Evolutionary conservation across 2,888 invertebrate species (phyloP), one percentile per base, ranked within the genome.

Genomic region (Electrophaes corylata): DNA sequence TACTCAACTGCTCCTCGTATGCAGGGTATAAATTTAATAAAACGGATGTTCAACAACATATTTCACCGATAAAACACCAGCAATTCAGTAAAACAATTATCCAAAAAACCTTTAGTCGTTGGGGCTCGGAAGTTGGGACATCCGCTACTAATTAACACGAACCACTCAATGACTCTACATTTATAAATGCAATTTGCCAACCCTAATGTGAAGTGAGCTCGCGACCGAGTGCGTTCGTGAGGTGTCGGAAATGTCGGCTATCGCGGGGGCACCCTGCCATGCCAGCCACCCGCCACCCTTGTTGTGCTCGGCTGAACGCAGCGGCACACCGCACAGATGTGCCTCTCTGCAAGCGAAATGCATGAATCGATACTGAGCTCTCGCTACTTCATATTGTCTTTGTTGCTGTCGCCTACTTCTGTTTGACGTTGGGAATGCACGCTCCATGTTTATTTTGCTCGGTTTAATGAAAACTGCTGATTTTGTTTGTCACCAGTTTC

Each of bases 211-310:
- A 82, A 87, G 85, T 83, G 83, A 80, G 81, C 79, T 84, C 77
- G 78, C 78, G 76, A 78, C 80, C 76, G 83, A 84, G 83, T 84
- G 84, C 82, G 84, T 83, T 84, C 79, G 84, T 83, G 86, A 90
- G 89, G 90, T 91, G 91, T 91, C 83, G 84, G 82, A 84, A 87
- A 84, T 85, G 89, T 85, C 85, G 84, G 85, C 81, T 86, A 86
- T 84, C 86, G 86, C 79, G 70, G 71, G 68, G 66, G 52, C 49
- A 19, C 37, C 45, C 48, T 40, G 50, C 37, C 44, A 26, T 31
- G 46, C 41, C 48, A 35, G 54, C 67, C 62, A 50, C 67, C 62
- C 64, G 62, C 69, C 71, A 70, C 72, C 73, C 73, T 72, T 75
- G 78, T 74, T 73, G 78, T 79, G 83, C 80, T 81, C 79, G 79